Evolutionary conservation across 2,888 invertebrate species (phyloP).

Genomic region (Macrosoma leucophasiata): DNA sequence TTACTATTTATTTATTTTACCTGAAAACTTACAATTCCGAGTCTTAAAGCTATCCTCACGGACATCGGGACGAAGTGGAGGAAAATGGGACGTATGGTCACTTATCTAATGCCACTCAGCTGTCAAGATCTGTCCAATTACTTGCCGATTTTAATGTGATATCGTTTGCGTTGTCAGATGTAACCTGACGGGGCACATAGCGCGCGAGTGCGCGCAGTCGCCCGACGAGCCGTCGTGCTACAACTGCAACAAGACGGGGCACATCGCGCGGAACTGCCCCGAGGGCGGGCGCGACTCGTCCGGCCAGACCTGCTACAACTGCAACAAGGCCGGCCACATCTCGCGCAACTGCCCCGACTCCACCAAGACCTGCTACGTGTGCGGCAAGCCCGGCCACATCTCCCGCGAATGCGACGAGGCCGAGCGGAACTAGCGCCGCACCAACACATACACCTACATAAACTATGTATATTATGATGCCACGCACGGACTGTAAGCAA

Average conservation of each 20-base stretch:
- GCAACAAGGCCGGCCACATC: conserved; percentile 95
- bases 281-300: conserved; percentile 82
- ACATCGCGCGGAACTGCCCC: conserved; percentile 91
- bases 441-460: conserved; percentile 35
- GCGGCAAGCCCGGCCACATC: conserved; percentile 93
- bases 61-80: too few species aligned
- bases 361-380: conserved; percentile 94
- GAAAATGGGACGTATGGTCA: too few species aligned
- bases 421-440: conserved; percentile 77
- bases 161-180: conserved; percentile 78
- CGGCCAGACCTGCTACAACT: conserved; percentile 92
- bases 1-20: too few species aligned
- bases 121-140: conserved; percentile 24
- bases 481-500: conserved; percentile 74
- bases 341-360: conserved; percentile 89
- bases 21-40: too few species aligned
- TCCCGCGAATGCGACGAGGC: conserved; percentile 92
- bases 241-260: conserved; percentile 96
- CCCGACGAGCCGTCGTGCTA: conserved; percentile 92
- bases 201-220: conserved; percentile 92
- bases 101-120: conserved; percentile 11
- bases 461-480: conserved; percentile 70
- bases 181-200: conserved; percentile 95
- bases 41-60: too few species aligned
- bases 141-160: conserved; percentile 10